Base-by-base conservation (phyloP, 2,113 vertebrate genomes). In the Phalacrocorax carbo region DNA sequence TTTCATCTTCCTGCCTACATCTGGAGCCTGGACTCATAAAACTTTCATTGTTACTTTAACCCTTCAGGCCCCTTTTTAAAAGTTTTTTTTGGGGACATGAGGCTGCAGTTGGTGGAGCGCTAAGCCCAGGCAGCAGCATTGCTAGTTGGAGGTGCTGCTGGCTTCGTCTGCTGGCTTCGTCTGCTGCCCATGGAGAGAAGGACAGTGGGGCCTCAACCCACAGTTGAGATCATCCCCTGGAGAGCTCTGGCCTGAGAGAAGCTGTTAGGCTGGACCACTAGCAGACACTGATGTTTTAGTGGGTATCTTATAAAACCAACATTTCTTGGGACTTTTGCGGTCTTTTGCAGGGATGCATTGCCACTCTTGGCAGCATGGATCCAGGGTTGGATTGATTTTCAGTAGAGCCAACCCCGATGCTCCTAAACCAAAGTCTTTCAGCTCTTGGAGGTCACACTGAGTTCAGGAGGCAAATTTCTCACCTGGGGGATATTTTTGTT, bases 1-100 rank as follows among this genome's bases (percentile, higher is more conserved):
- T 96, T 96, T 97, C 92, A 96, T 94, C 94, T 95, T 85, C 65
- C 88, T 91, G 85, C 75, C 38, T 38, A 38, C 94, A 97, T 95
- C 96, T 97, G 94, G 78, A 90, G 87, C 81, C 55, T 55, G 95
- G 34, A 22, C 95, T 97, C 17, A 1, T 95, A 96, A 95, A 95
- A 95, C 10, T 85, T 71, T 20, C 88, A 13, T 82, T 26, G 29
- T 48, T 82, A 1, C 71, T 94, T 97, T 96, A 96, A 95, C 87
- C 82, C 92, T 95, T 93, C 68, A 70, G 40, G 71, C 5, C 48
- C 54, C 19, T 38, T 38, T 22, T 23, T 10, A 5, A n/a, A n/a
- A n/a, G 23, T 5, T 42, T 32, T 42, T 25, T 36, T 26, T 52
- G 58, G 55, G 16, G 15, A 70, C 3, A 4, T 7, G 23, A 81